Base-by-base conservation (phyloP, 2,797 vertebrate species). In the Lacerta viridis region DNA sequence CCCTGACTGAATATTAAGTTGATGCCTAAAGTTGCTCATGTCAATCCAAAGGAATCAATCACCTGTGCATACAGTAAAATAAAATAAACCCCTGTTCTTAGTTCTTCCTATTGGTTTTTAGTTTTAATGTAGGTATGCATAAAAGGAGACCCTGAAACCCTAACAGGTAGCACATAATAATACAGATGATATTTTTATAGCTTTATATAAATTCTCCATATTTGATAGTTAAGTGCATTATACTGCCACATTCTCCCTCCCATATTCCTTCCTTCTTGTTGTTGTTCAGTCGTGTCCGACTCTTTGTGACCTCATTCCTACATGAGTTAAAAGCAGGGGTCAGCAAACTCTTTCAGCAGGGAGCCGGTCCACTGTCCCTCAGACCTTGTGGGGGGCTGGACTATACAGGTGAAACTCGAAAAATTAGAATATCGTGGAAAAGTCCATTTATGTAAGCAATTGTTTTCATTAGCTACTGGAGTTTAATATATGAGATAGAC, bases 111-210 rank as follows among this genome's bases (percentile, higher is more conserved):
- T 41, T 78, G 69, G 82, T 90, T 39, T 89, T 83, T 88, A 50
- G 55, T 89, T 66, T 92, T 93, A 92, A 77, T 91, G 88, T 92
- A 93, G 91, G 92, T 92, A 91, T 82, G 66, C 81, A 1, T 85
- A 36, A 0, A 23, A 36, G 82, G 61, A 80, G 85, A 61, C 10
- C 84, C 92, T 89, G 90, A 95, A 93, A 94, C 69, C 69, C n/a
- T 71, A n/a, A 33, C 29, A 68, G n/a, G 69, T 93, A 90, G 84
- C 46, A 68, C 90, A 88, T 91, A 41, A 80, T 89, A 82, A 87
- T 84, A 79, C 88, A 94, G 91, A 85, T 79, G 33, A 0, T 89
- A 87, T 92, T 94, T 92, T 93, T 82, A 80, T 68, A 36, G 78
- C 69, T 23, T 55, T 83, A 88, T 64, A 90, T 87, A 89, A 78